Conservation (phyloP, 2,113 vertebrate species). For the Regulus satrapa region DNA sequence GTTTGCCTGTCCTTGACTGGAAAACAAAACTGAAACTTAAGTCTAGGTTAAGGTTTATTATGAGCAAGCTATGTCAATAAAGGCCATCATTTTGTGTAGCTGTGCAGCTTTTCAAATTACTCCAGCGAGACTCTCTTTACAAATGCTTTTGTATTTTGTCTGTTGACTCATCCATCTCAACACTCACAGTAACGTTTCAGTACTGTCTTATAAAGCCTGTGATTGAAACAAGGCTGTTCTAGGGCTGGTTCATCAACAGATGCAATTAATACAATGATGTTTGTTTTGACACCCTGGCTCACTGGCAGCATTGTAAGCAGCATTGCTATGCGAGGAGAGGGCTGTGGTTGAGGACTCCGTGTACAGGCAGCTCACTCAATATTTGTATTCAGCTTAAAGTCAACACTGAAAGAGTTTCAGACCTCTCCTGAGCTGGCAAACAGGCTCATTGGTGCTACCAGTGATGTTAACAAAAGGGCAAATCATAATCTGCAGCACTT, state of each 20-base stretch:
- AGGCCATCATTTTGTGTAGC: neutral
- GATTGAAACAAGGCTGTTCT: conserved; percentile 1
- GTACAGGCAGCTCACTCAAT: neutral
- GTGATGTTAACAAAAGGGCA: neutral
- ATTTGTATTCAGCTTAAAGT: neutral
- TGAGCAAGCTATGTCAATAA: neutral
- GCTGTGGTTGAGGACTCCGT: neutral
- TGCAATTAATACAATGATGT: conserved; percentile 19
- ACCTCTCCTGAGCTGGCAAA: neutral
- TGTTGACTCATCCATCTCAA: conserved; percentile 26
- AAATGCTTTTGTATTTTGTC: conserved; percentile 5
- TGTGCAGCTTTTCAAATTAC: conserved; percentile 13
- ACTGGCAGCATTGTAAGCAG: conserved; percentile 27
- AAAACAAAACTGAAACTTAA: neutral
- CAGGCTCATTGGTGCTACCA: neutral
- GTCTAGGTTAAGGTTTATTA: neutral
- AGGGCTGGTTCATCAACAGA: neutral
- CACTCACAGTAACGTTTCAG: conserved; percentile 3
- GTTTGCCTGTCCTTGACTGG: neutral
- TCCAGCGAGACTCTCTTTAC: neutral
- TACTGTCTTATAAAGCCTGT: neutral
- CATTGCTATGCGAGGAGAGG: neutral
- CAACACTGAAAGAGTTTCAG: neutral
- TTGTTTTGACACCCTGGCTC: conserved; percentile 19
- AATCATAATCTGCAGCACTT: neutral